Conservation (phyloP, 2,113 vertebrate species). For the Anarhynchus alexandrinus region DNA sequence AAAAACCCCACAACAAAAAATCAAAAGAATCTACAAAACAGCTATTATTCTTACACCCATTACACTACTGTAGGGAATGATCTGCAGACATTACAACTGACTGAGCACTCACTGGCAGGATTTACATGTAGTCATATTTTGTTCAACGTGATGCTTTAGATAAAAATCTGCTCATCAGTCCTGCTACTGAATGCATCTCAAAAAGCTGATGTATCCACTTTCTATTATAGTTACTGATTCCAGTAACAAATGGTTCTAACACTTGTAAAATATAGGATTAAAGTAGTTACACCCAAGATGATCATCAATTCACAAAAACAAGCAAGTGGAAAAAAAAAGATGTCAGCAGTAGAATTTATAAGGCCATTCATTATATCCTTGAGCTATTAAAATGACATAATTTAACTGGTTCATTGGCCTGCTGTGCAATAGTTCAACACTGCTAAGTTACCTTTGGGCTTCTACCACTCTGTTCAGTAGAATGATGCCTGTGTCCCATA, state of each 20-base stretch:
- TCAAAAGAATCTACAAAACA: not conserved
- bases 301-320: slow-evolving; percentile 48
- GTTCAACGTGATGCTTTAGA: slow-evolving; percentile 62
- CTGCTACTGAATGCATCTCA: slow-evolving; percentile 70
- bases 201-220: slow-evolving; percentile 79
- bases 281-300: slow-evolving; percentile 37
- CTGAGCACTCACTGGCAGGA: slow-evolving; percentile 80
- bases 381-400: slow-evolving; percentile 26
- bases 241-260: slow-evolving; percentile 24
- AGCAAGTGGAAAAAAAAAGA: slow-evolving; percentile 1
- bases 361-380: slow-evolving; percentile 12
- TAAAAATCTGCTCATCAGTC: slow-evolving; percentile 85
- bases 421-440: not conserved
- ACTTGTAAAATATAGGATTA: slow-evolving; percentile 52
- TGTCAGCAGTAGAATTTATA: slow-evolving; percentile 41
- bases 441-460: not conserved
- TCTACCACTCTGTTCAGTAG: not conserved
- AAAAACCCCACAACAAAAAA: not conserved
- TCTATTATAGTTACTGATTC: slow-evolving; percentile 21
- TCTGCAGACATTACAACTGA: slow-evolving; percentile 70
- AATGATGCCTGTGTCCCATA: not conserved
- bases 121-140: slow-evolving; percentile 71
- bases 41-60: not conserved
- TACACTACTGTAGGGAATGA: not conserved
- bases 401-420: not conserved